Conservation (phyloP, 2,113 vertebrate genomes). For the Callipepla californica region DNA sequence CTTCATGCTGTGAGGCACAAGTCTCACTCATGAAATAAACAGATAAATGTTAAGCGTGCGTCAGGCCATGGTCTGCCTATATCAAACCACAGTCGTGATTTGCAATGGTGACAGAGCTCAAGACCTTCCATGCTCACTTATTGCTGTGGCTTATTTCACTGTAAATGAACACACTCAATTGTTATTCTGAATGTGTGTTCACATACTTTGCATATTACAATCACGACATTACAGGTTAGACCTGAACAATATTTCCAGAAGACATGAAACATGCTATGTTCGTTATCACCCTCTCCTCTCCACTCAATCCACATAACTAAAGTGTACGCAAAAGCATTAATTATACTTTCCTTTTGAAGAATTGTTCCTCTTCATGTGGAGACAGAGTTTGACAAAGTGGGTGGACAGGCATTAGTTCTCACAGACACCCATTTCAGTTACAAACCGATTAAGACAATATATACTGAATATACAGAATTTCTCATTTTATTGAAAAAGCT, state of each 20-base stretch:
- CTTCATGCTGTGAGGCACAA: not conserved
- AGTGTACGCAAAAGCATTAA: fast-evolving
- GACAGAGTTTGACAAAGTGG: not conserved
- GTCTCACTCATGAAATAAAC: not conserved
- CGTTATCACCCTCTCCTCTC: not conserved
- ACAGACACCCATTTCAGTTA: not conserved
- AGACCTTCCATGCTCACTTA: not conserved
- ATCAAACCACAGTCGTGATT: not conserved
- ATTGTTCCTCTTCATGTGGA: not conserved
- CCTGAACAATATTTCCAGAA: not conserved
- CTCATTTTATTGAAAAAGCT: not conserved
- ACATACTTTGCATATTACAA: not conserved
- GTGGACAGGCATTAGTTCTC: not conserved
- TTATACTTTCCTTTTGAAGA: not conserved
- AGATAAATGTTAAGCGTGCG: fast-evolving
- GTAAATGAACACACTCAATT: not conserved
- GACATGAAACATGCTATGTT: not conserved
- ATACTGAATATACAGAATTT: not conserved
- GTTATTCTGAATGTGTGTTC: too few species aligned
- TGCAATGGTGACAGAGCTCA: not conserved
- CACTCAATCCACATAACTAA: not conserved
- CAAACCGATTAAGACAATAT: not conserved
- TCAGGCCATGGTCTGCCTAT: not conserved
- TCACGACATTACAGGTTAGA: fast-evolving
- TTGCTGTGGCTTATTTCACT: not conserved